Conservation (phyloP, 1,140 invertebrate genomes). For the Paraescarpia echinospica region DNA sequence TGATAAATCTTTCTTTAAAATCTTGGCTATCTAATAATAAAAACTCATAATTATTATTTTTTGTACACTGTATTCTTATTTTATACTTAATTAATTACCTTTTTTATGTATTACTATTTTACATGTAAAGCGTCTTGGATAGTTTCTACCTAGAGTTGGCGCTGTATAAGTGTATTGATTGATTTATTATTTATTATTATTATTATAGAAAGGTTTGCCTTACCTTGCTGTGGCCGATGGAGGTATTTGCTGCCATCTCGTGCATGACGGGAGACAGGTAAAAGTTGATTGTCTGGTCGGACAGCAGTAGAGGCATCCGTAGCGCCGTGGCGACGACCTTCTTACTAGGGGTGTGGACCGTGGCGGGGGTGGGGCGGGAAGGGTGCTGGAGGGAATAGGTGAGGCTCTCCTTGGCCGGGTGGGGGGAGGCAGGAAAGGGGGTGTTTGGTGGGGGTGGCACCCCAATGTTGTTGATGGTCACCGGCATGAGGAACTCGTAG, state of each 20-base stretch:
- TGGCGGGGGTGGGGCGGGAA: constrained; percentile 45
- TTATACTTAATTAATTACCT: too few relatives aligned
- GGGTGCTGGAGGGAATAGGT: constrained; percentile 45
- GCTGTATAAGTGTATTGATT: too few relatives aligned
- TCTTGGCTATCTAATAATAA: too few relatives aligned
- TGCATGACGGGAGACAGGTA: constrained; percentile 12
- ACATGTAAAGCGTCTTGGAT: too few relatives aligned
- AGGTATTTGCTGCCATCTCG: constrained; percentile 37
- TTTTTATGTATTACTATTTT: too few relatives aligned
- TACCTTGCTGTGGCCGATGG: constrained; percentile 41
- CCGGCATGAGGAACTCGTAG: constrained; percentile 56
- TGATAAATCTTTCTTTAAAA: too few relatives aligned
- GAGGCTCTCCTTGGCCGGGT: constrained; percentile 45
- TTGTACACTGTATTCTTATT: too few relatives aligned
- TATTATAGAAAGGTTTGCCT: neutral
- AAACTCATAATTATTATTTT: neutral
- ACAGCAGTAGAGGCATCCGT: constrained; percentile 49
- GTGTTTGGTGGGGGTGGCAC: constrained; percentile 47
- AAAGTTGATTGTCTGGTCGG: constrained; percentile 22
- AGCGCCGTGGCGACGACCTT: constrained; percentile 55
- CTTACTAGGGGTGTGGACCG: constrained; percentile 46
- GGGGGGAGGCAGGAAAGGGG: constrained; percentile 47
- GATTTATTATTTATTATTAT: too few relatives aligned
- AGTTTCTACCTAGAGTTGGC: too few relatives aligned
- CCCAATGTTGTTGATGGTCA: constrained; percentile 48